Percentiles rank a stretch among this genome's conserved stretches.
phyloP scores from a whole-genome alignment of 53 echinoderm and acorn worm genomes.

The Hippasteria phrygiana region DNA sequence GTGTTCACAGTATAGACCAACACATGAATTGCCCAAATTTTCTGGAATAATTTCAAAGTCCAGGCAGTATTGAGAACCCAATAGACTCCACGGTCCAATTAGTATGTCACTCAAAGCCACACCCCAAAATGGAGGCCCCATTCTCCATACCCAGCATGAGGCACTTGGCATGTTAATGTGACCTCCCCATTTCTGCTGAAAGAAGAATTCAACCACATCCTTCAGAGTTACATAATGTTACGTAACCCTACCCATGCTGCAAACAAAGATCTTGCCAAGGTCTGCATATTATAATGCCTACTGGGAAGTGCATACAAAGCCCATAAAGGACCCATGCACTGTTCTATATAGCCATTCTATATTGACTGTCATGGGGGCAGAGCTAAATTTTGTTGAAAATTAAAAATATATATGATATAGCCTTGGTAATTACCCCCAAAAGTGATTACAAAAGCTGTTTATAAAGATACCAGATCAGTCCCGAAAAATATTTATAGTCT shows the following conservation, averaged over 20 bases:
- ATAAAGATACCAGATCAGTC: too few species aligned
- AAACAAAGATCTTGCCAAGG: not conserved
- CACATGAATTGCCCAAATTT: too few species aligned
- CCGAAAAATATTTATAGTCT: too few species aligned
- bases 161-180: not conserved
- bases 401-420: too few species aligned
- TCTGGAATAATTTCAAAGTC: not conserved
- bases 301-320: not conserved
- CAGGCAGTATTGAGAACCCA: not conserved
- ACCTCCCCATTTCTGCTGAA: constrained; percentile 17
- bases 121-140: constrained; percentile 34
- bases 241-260: constrained; percentile 31
- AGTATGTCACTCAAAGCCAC: not conserved
- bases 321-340: not conserved
- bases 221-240: constrained; percentile 60
- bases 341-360: not conserved
- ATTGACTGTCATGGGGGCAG: not conserved
- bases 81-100: not conserved
- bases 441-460: too few species aligned
- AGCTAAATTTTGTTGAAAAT: too few species aligned
- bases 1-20: too few species aligned
- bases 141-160: not conserved
- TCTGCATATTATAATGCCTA: not conserved
- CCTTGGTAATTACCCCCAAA: too few species aligned
- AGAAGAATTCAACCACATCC: not conserved